Percentiles rank a stretch among this genome's conserved stretches.
Evolutionary conservation across 2,888 invertebrate genomes (phyloP).

Genomic region (Polyploca ridens): DNA sequence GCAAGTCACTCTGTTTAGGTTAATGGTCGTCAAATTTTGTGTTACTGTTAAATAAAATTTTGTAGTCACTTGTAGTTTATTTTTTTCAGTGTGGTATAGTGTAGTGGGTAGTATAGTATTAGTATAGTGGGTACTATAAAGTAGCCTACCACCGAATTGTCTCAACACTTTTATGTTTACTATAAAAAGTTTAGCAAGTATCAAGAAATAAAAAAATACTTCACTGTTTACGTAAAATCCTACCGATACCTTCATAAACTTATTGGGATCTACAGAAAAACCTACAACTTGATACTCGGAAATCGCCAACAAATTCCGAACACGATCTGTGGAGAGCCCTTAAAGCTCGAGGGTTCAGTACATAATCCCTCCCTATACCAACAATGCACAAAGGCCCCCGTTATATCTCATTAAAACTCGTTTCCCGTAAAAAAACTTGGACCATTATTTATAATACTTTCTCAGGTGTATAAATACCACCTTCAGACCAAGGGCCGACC

Average conservation of each 20-base stretch:
- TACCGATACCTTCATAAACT: slow-evolving; percentile 2
- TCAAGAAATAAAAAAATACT: background rate
- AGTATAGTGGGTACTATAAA: too few species aligned
- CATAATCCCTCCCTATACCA: slow-evolving; percentile 13
- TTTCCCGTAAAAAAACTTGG: slow-evolving; percentile 50
- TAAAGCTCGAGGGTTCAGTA: slow-evolving; percentile 12
- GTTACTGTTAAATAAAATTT: too few species aligned
- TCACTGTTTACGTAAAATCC: background rate
- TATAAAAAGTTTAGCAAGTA: too few species aligned
- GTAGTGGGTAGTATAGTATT: too few species aligned
- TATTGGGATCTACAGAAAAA: slow-evolving; percentile 11
- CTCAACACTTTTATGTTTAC: too few species aligned
- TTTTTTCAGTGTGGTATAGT: too few species aligned
- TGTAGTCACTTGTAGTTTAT: too few species aligned
- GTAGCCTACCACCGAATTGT: too few species aligned
- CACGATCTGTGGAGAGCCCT: slow-evolving; percentile 12
- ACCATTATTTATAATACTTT: slow-evolving; percentile 66
- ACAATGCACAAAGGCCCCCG: slow-evolving; percentile 9
- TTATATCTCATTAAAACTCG: slow-evolving; percentile 17
- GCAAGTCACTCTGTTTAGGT: too few species aligned
- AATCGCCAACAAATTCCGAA: slow-evolving; percentile 14
- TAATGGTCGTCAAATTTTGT: too few species aligned
- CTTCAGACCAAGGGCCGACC: slow-evolving; percentile 36
- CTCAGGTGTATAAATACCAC: slow-evolving; percentile 60
- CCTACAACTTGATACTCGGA: slow-evolving; percentile 2